Base-by-base conservation (phyloP, 1,140 invertebrate genomes). In the Drosophila arawakana region DNA sequence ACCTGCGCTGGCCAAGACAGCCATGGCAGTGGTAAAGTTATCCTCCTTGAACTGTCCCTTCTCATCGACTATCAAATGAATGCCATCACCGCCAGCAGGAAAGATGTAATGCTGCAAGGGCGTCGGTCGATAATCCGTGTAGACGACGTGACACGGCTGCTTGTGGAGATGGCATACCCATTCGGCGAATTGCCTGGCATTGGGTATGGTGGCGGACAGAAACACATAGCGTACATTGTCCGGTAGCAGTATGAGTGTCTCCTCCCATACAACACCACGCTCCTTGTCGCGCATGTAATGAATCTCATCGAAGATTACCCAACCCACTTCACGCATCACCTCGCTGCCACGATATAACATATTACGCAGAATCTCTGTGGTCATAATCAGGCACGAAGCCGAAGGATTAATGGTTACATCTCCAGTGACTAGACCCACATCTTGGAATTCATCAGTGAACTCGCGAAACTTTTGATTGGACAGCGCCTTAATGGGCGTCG, bases 251-350 rank as follows among this genome's bases (percentile, higher is more conserved):
- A 99, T 99, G 13, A 99, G 95, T 0, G 99, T 99, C 94, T 99
- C 99, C 94, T 99, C 92, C 99, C 99, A 99, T 3, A 99, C 99
- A 18, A 99, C 98, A 50, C 99, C 99, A 93, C 99, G 94, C 93
- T 99, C 98, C 94, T 99, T 99, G 89, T 99, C 98, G 92, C 99
- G 94, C 99, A 99, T 99, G 92, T 99, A 99, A 94, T 99, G 99
- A 91, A 99, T 99, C 94, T 99, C 99, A 93, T 99, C 99, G 94
- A 99, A 99, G 58, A 99, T 94, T 8, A 99, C 99, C 99, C 99
- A 99, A 52, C 98, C 99, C 4, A 99, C 98, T 95, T 99, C 99
- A 78, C 98, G 94, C 96, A 99, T 99, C 8, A 98, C 94, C 94
- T 99, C 98, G 43, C 98, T 99, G 62, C 99, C 99, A 92, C 98